Conservation (phyloP, 2,888 invertebrate genomes). For the Volucella inflata region DNA sequence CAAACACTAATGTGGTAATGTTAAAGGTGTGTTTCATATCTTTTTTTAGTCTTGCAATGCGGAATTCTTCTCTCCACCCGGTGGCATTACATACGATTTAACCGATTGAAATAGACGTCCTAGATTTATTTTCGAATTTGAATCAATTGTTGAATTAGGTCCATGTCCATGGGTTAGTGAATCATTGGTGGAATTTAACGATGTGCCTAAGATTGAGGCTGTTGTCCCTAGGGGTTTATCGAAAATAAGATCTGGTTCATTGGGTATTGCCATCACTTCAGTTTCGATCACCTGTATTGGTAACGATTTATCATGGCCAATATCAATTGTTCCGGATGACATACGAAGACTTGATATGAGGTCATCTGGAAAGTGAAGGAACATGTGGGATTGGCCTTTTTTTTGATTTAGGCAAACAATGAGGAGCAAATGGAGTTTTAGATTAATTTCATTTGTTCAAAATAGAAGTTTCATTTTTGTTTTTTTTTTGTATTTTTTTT, state of each 20-base stretch:
- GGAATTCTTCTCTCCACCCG: conserved; percentile 45
- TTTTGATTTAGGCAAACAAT: conserved; percentile 71
- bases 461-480: conserved; percentile 62
- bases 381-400: conserved; percentile 74
- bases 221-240: conserved; percentile 67
- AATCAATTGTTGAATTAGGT: conserved; percentile 27
- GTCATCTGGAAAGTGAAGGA: conserved; percentile 75
- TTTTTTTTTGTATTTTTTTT: conserved; percentile 31
- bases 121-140: conserved; percentile 46
- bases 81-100: conserved; percentile 68
- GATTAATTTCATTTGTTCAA: conserved; percentile 72
- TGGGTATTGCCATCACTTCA: conserved; percentile 69
- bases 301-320: conserved; percentile 65
- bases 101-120: conserved; percentile 69
- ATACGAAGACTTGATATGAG: conserved; percentile 71
- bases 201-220: conserved; percentile 54
- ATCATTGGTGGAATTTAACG: conserved; percentile 46
- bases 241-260: conserved; percentile 70
- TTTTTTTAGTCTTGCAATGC: conserved; percentile 46
- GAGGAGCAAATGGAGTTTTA: conserved; percentile 71
- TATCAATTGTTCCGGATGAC: conserved; percentile 68
- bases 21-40: neutral
- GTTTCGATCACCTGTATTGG: conserved; percentile 72
- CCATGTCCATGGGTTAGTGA: conserved; percentile 34
- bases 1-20: conserved; percentile 8